Conservation (phyloP, 2,797 vertebrate species). For the Danio tinwini region DNA sequence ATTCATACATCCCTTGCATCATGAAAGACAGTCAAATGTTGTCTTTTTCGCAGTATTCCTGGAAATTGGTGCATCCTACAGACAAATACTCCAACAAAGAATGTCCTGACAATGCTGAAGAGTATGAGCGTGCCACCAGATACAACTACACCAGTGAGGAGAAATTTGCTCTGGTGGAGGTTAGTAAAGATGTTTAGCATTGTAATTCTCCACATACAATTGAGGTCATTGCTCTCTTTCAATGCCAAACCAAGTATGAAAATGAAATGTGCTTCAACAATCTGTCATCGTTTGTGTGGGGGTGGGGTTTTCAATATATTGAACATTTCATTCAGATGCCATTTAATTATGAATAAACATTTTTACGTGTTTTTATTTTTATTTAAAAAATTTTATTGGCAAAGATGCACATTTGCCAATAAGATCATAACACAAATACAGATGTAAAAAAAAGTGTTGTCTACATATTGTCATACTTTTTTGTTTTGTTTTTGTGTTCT, state of each 20-base stretch:
- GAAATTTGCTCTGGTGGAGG: constrained; percentile 98
- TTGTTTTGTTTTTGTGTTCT: too few species aligned
- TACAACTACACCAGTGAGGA: constrained; percentile 99
- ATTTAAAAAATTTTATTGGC: too few species aligned
- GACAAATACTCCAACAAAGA: constrained; percentile 99
- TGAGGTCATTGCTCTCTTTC: neutral
- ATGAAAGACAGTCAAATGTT: neutral
- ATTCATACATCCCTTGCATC: neutral
- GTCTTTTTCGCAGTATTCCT: constrained; percentile 85
- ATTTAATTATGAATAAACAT: neutral
- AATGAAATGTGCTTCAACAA: neutral
- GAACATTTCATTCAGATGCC: neutral
- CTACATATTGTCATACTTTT: too few species aligned
- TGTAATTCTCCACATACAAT: neutral
- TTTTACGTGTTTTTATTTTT: too few species aligned
- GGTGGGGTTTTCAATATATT: too few species aligned
- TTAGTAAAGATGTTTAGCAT: constrained; percentile 58
- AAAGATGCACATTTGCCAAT: too few species aligned
- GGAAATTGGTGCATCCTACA: constrained; percentile 97
- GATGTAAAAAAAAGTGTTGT: too few species aligned
- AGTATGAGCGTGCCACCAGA: constrained; percentile 95
- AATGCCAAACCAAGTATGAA: neutral
- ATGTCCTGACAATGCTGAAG: constrained; percentile 95
- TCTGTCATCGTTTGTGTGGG: too few species aligned
- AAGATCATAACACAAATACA: too few species aligned